Evolutionary conservation across 2,797 vertebrate genomes (phyloP).

Genomic region (Acanthiza pusilla): DNA sequence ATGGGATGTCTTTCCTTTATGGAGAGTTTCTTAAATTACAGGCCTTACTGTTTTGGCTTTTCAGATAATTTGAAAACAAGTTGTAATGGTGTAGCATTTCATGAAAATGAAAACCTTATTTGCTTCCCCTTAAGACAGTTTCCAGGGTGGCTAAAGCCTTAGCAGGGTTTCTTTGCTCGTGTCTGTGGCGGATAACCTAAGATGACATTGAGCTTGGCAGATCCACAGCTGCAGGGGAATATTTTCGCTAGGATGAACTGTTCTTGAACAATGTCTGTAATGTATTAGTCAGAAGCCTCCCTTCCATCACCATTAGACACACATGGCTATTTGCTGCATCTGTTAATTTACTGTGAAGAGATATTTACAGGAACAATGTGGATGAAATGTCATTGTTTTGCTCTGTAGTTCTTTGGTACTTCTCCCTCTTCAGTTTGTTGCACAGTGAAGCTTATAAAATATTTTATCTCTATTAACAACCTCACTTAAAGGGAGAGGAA

Average conservation of each 20-base stretch:
- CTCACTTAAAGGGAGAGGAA: neutral
- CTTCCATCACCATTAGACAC: conserved; percentile 52
- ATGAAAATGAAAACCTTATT: neutral
- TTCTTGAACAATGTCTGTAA: conserved; percentile 32
- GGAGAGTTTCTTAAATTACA: neutral
- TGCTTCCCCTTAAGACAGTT: conserved; percentile 3
- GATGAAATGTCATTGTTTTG: conserved; percentile 1
- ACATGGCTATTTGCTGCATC: conserved; percentile 38
- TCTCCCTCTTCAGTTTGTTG: neutral
- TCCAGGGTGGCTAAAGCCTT: conserved; percentile 5
- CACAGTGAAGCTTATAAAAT: neutral
- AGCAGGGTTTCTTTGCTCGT: neutral
- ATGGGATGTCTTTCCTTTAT: neutral
- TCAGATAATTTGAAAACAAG: neutral
- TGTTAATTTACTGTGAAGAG: conserved; percentile 53
- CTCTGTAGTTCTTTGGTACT: neutral
- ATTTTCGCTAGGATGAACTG: conserved; percentile 32
- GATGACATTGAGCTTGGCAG: conserved; percentile 40
- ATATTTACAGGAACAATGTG: conserved; percentile 27
- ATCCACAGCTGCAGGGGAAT: conserved; percentile 33
- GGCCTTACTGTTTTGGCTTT: neutral
- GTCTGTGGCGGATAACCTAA: conserved; percentile 26
- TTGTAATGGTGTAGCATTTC: neutral
- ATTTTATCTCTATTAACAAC: neutral
- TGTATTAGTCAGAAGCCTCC: conserved; percentile 21